These are phyloP conservation scores for Coturnix japonica DNA, from an alignment of 2,113 vertebrate species.

Conservation along the genomic window DNA sequence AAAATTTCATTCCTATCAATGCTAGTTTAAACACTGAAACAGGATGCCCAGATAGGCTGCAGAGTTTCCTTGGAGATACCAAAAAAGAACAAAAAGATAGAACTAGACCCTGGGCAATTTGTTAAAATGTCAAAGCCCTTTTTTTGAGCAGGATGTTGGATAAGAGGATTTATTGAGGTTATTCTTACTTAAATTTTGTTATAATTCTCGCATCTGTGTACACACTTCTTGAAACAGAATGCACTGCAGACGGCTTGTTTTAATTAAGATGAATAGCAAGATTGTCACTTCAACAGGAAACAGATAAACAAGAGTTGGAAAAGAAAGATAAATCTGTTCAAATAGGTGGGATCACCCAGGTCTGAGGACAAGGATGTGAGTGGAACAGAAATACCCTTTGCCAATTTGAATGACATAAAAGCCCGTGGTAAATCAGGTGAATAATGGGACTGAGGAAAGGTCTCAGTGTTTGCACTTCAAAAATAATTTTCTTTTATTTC, in stretches of 20 bases:
- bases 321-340: background rate
- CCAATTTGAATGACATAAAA: background rate
- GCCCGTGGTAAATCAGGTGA: background rate
- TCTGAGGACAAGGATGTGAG: background rate
- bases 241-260: background rate
- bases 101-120: background rate
- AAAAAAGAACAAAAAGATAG: background rate
- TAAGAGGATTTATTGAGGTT: background rate
- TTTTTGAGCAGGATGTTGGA: background rate
- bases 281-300: background rate
- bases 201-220: background rate
- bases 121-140: background rate
- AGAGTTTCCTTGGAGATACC: background rate
- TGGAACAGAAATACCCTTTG: background rate
- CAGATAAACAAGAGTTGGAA: background rate
- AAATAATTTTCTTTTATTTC: background rate
- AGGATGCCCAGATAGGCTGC: background rate
- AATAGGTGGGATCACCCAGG: background rate
- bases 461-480: background rate
- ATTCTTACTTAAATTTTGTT: background rate
- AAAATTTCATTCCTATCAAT: background rate
- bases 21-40: background rate
- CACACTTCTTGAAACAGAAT: background rate
- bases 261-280: conserved; percentile 1
- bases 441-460: background rate